Evolutionary conservation across 2,113 vertebrate species (phyloP).

Genomic region (Xiphophorus hellerii): DNA sequence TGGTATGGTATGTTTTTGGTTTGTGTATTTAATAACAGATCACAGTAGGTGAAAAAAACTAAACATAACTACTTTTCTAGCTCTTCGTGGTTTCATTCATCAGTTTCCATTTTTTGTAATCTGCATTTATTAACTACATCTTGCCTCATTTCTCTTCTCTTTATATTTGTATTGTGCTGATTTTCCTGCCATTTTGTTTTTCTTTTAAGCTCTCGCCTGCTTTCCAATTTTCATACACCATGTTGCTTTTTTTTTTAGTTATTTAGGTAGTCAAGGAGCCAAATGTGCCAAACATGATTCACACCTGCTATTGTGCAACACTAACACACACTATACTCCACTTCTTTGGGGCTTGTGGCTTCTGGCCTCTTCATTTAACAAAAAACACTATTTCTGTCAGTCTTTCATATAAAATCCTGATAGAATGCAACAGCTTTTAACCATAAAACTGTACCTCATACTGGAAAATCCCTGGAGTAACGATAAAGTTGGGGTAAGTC

Average conservation of each 20-base stretch:
- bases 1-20: background rate
- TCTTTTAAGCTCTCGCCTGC: background rate
- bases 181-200: background rate
- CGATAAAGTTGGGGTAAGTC: background rate
- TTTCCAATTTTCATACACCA: background rate
- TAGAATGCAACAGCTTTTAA: background rate
- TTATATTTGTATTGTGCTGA: no score
- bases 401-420: background rate
- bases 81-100: background rate
- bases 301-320: background rate
- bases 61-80: background rate
- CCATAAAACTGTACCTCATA: background rate
- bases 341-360: background rate
- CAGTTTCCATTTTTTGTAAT: background rate
- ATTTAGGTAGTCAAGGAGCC: background rate
- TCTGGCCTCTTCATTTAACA: background rate
- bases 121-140: background rate
- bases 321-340: background rate
- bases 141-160: background rate
- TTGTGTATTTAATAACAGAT: background rate
- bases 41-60: background rate
- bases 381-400: background rate
- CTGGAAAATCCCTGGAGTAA: background rate
- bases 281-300: background rate
- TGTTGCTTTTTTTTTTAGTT: background rate